Percentiles rank a stretch among this genome's conserved stretches.
Evolutionary conservation across 2,888 invertebrate species (phyloP).

Genomic region (Silvanus unidentatus): DNA sequence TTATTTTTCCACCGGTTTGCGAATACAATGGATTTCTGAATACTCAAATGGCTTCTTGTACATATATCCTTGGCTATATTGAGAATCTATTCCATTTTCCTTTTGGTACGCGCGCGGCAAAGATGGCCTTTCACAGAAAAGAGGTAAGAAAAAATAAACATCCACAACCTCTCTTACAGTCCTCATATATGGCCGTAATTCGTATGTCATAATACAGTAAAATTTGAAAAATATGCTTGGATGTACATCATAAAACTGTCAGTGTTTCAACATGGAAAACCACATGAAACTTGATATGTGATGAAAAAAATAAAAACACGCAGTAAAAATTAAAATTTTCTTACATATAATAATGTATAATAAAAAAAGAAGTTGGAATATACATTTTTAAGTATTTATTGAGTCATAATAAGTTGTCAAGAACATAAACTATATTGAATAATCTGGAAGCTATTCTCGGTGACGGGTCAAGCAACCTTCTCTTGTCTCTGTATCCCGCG

Average conservation of each 20-base stretch:
- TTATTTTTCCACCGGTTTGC: slow-evolving; percentile 9
- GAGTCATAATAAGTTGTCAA: slow-evolving; percentile 46
- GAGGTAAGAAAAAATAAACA: background rate
- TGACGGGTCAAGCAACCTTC: slow-evolving; percentile 32
- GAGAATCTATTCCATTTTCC: no score
- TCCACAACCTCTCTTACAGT: no score
- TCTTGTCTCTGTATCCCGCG: slow-evolving; percentile 13
- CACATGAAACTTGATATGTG: slow-evolving; percentile 24
- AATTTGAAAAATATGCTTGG: slow-evolving; percentile 4
- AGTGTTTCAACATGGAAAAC: slow-evolving; percentile 22
- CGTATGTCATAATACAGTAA: background rate
- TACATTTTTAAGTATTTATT: slow-evolving; percentile 43
- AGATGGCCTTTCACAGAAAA: background rate
- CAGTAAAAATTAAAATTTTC: slow-evolving; percentile 40
- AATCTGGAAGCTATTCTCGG: slow-evolving; percentile 39
- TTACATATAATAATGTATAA: slow-evolving; percentile 38
- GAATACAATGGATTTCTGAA: slow-evolving; percentile 4
- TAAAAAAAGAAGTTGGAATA: slow-evolving; percentile 26
- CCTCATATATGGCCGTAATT: background rate
- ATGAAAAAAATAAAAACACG: slow-evolving; percentile 19
- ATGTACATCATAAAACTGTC: slow-evolving; percentile 21
- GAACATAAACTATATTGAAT: slow-evolving; percentile 43
- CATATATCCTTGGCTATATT: no score
- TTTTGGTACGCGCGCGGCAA: no score
- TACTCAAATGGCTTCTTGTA: slow-evolving; percentile 2